Conservation (phyloP, 2,888 invertebrate species). For the Eristalinus aeneus region DNA sequence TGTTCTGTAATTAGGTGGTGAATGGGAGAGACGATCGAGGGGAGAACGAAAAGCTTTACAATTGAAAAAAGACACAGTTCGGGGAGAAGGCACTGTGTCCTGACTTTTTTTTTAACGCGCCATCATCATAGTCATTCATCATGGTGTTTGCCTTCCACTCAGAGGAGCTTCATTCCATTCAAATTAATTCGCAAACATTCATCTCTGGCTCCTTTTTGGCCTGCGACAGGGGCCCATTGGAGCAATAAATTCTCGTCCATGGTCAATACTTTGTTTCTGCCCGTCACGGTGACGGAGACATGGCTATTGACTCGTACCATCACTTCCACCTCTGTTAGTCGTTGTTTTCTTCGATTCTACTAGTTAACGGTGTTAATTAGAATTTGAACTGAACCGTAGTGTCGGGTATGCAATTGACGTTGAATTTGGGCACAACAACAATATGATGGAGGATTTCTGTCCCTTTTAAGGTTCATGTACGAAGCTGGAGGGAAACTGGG, state of each 20-base stretch:
- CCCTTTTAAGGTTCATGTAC: not conserved
- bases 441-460: no score
- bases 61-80: not conserved
- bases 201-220: not conserved
- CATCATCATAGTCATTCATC: not conserved
- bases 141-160: constrained; percentile 9
- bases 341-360: constrained; percentile 27
- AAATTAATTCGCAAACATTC: constrained; percentile 12
- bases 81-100: no score
- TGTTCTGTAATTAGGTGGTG: not conserved
- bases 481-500: not conserved
- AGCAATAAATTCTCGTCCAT: constrained; percentile 3
- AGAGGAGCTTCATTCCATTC: constrained; percentile 3
- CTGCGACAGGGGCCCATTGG: not conserved
- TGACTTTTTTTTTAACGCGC: not conserved
- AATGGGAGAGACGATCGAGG: not conserved
- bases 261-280: constrained; percentile 12
- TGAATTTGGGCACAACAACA: not conserved
- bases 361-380: constrained; percentile 58
- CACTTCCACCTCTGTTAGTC: constrained; percentile 3
- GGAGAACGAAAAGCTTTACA: not conserved
- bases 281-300: not conserved
- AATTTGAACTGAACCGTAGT: constrained; percentile 52
- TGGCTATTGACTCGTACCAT: not conserved
- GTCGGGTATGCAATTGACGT: constrained; percentile 18